phyloP scores from a whole-genome alignment of 2,888 invertebrate species.

The Ceriagrion tenellum region DNA sequence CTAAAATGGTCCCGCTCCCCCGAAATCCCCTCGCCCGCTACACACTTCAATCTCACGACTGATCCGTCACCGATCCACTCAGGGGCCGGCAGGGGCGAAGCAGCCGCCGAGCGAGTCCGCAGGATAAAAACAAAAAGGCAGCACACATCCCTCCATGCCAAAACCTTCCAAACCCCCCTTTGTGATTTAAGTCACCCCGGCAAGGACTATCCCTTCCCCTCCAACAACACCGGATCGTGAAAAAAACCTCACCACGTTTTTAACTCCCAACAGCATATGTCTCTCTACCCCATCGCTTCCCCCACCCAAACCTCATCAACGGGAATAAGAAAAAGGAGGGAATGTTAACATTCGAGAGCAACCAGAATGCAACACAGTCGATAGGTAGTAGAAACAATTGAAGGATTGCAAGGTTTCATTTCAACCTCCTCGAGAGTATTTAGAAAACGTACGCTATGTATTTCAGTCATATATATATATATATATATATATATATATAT shows the following conservation, averaged over 20 bases:
- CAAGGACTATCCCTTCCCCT: too few relatives aligned
- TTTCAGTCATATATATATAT: too few relatives aligned
- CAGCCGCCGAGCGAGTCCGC: neutral
- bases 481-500: too few relatives aligned
- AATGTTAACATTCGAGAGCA: too few relatives aligned
- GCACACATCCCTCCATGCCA: neutral
- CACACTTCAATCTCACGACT: slow-evolving; percentile 42
- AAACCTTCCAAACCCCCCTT: neutral
- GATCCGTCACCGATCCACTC: slow-evolving; percentile 19
- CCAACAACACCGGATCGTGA: neutral
- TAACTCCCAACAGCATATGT: neutral
- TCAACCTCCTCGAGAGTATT: too few relatives aligned
- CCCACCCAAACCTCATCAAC: neutral
- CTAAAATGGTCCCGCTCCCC: neutral
- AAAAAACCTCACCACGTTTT: neutral
- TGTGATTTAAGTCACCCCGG: neutral
- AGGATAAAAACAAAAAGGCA: neutral
- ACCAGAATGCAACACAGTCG: too few relatives aligned
- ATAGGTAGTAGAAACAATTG: too few relatives aligned
- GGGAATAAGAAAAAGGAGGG: too few relatives aligned
- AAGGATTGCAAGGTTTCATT: too few relatives aligned
- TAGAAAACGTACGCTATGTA: too few relatives aligned
- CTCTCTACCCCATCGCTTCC: neutral
- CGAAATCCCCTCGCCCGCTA: neutral
- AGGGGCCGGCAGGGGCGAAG: neutral